phyloP scores from a whole-genome alignment of 2,113 vertebrate genomes.

The Trematomus loennbergii region DNA sequence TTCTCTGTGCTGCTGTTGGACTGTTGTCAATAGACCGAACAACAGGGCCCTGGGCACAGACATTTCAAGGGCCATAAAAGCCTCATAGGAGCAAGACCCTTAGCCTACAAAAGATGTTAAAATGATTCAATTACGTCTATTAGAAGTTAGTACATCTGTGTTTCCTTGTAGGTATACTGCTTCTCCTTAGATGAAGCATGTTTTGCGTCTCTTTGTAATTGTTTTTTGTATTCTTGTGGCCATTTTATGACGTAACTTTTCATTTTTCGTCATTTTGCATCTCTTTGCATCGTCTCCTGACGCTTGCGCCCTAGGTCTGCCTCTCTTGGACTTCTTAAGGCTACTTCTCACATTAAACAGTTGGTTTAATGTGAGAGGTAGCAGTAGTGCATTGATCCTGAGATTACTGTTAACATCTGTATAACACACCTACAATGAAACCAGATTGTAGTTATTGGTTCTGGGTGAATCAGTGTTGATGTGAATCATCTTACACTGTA shows the following conservation, averaged over 20 bases:
- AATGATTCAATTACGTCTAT: background rate
- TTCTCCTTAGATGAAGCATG: too few relatives aligned
- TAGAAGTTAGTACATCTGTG: too few relatives aligned
- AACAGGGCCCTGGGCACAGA: background rate
- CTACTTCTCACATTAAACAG: background rate
- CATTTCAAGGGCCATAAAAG: background rate
- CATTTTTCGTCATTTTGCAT: background rate
- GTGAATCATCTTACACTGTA: conserved; percentile 2
- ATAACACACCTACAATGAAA: conserved; percentile 38
- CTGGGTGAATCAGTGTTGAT: background rate
- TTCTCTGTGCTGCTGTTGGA: background rate
- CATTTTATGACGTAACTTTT: background rate
- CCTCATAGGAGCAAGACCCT: background rate
- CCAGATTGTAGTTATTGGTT: conserved; percentile 15
- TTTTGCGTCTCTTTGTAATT: background rate
- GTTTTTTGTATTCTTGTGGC: background rate
- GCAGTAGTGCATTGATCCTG: conserved; percentile 23
- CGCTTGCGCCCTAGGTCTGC: background rate
- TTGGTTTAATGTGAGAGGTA: conserved; percentile 3
- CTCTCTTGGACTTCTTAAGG: background rate
- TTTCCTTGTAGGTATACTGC: too few relatives aligned
- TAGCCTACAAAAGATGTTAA: background rate
- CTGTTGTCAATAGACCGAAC: background rate
- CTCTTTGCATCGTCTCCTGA: background rate
- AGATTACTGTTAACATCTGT: conserved; percentile 42